These are phyloP conservation scores for Polietes domitor DNA, from an alignment of 2,888 invertebrate species.

Conservation along the genomic window DNA sequence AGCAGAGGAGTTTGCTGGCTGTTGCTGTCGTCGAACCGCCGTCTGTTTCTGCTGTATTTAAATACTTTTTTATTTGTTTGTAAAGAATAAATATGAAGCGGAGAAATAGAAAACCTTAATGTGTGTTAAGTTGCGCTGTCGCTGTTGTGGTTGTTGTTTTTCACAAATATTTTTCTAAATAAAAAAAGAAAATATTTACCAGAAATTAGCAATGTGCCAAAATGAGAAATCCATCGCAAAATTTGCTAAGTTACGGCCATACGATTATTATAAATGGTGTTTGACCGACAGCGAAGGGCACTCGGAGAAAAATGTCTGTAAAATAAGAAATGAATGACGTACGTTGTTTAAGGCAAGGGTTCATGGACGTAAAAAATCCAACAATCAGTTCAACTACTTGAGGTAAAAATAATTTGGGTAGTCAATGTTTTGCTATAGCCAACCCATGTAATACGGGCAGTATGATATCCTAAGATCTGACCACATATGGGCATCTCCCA, in stretches of 20 bases:
- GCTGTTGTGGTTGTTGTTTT: constrained; percentile 1
- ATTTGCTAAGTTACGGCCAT: neutral
- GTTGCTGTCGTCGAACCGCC: neutral
- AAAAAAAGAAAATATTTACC: constrained; percentile 36
- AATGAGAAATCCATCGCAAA: constrained; percentile 13
- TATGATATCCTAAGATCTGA: too few species aligned
- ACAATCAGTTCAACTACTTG: too few species aligned
- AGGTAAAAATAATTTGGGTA: neutral
- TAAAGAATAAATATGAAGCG: constrained; percentile 28
- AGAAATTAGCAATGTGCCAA: constrained; percentile 37
- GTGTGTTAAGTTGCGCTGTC: constrained; percentile 6
- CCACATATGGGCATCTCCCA: too few species aligned
- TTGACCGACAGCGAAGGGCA: neutral
- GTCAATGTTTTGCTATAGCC: neutral
- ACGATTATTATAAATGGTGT: too few species aligned
- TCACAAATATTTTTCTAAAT: constrained; percentile 26
- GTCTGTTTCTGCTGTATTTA: neutral
- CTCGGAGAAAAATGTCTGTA: neutral
- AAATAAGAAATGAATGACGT: neutral
- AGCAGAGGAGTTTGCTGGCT: constrained; percentile 8
- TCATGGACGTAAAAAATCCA: too few species aligned
- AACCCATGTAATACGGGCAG: too few species aligned
- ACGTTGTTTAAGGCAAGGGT: too few species aligned
- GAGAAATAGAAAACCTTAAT: constrained; percentile 18
- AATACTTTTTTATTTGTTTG: constrained; percentile 17